Evolutionary conservation across 2,888 invertebrate genomes (phyloP).

Genomic region (Poecilus cupreus): DNA sequence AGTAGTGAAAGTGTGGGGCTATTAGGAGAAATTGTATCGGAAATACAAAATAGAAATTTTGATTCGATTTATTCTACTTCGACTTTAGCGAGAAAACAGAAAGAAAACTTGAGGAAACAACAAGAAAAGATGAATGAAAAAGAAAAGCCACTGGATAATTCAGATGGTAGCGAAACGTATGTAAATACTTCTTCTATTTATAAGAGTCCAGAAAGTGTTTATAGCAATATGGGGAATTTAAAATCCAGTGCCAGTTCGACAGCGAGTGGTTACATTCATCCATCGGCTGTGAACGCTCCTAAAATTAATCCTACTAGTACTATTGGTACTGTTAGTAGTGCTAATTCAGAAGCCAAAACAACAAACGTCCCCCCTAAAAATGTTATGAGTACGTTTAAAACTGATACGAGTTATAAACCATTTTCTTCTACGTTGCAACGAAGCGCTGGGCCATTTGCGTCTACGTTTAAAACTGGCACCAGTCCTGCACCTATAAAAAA

Average conservation of each 20-base stretch:
- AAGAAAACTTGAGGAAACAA: slow-evolving; percentile 71
- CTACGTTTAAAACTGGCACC: slow-evolving; percentile 62
- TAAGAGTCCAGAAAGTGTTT: slow-evolving; percentile 78
- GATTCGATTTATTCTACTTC: slow-evolving; percentile 91
- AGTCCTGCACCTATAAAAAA: slow-evolving; percentile 55
- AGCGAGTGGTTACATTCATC: slow-evolving; percentile 84
- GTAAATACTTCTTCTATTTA: slow-evolving; percentile 77
- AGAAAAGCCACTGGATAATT: slow-evolving; percentile 64
- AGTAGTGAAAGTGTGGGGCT: slow-evolving; percentile 85
- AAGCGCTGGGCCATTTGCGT: slow-evolving; percentile 64
- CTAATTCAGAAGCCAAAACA: slow-evolving; percentile 40
- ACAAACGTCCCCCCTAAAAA: slow-evolving; percentile 62
- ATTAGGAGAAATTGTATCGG: slow-evolving; percentile 89
- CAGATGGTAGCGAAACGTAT: slow-evolving; percentile 74
- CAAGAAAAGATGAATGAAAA: slow-evolving; percentile 68
- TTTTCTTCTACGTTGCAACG: slow-evolving; percentile 64
- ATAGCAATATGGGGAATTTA: slow-evolving; percentile 76
- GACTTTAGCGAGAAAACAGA: slow-evolving; percentile 80
- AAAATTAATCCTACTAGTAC: slow-evolving; percentile 66
- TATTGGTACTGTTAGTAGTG: slow-evolving; percentile 52
- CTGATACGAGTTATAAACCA: slow-evolving; percentile 64
- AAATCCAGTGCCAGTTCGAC: slow-evolving; percentile 79
- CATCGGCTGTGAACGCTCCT: slow-evolving; percentile 83
- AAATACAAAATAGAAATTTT: slow-evolving; percentile 89
- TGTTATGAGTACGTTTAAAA: slow-evolving; percentile 67